Evolutionary conservation across 2,888 invertebrate species (phyloP), one percentile per base, ranked within the genome.

Genomic region (Agonopterix arenella): DNA sequence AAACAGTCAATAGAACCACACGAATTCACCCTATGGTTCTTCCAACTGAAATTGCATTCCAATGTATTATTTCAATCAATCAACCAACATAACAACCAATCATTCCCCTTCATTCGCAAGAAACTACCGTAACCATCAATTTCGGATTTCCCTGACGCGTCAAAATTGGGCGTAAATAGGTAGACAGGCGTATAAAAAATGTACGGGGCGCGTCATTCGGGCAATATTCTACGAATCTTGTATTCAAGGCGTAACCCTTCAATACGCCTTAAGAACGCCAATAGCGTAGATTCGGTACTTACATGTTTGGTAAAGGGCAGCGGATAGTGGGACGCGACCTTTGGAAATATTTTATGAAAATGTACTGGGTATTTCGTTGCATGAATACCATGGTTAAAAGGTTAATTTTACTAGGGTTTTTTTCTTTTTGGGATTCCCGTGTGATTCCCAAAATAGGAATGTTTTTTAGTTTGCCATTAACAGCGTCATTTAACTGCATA

Each of bases 201-300:
- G 52, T 44, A 48, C 42, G 47, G 13, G 48, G 28, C 7, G 18
- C 45, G 48, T 49, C 49, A 52, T 48, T 46, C 28, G 38, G 38
- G 37, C 52, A 45, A 54, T 48, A 51, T 52, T 55, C 46, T 10
- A 11, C 43, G 42, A 51, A 62, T 58, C 64, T 61, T 57, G 63
- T 58, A 61, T 68, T 58, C 58, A 46, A 55, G 48, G 48, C 56
- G 45, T 52, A 44, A 41, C 43, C 43, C 28, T 49, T 52, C 55
- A 56, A 58, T 58, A 59, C 52, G 54, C 52, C 44, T 45, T 51
- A 50, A 49, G 54, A 57, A 52, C 50, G 54, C 50, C 56, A 53
- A 58, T 56, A 52, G 52, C 41, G 44, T 42, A 50, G 49, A 53
- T 53, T 50, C 49, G 47, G 49, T 51, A 53, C 57, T 54, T 54